A percentile compares a stretch with the other conserved stretches of the same genome.
These are phyloP conservation scores for Piprites chloris DNA, from an alignment of 2,113 vertebrate species.

Conservation along the genomic window DNA sequence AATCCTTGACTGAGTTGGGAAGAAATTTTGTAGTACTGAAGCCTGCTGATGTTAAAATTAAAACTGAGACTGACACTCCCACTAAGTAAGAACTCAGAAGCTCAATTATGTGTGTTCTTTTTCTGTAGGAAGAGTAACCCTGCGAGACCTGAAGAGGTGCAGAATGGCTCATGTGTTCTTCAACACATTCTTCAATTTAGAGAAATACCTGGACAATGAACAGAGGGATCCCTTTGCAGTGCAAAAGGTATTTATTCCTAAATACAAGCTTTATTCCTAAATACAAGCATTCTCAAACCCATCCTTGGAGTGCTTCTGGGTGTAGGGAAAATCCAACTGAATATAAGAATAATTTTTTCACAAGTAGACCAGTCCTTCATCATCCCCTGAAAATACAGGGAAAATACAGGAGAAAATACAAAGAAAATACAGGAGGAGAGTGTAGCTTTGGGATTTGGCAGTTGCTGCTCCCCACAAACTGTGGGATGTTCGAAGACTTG, in stretches of 20 bases:
- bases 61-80: background rate
- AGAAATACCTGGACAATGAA: conserved; percentile 98
- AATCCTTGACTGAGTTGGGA: background rate
- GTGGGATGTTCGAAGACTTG: background rate
- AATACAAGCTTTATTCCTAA: background rate
- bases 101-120: background rate
- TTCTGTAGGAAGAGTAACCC: conserved; percentile 87
- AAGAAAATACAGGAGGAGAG: background rate
- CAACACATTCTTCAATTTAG: conserved; percentile 98
- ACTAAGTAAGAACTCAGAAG: background rate
- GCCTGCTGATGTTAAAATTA: background rate
- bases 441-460: background rate
- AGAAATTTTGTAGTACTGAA: background rate
- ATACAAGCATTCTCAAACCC: background rate
- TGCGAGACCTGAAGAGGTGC: conserved; percentile 91
- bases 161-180: conserved; percentile 97
- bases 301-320: background rate
- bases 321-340: background rate
- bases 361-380: background rate
- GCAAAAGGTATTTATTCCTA: conserved; percentile 86
- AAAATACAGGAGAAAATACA: background rate
- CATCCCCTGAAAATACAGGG: background rate
- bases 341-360: background rate
- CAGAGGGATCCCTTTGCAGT: conserved; percentile 98
- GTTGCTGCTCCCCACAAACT: background rate